Base-by-base conservation (phyloP, 2,888 invertebrate species). In the Brachynemurus nebulosus region DNA sequence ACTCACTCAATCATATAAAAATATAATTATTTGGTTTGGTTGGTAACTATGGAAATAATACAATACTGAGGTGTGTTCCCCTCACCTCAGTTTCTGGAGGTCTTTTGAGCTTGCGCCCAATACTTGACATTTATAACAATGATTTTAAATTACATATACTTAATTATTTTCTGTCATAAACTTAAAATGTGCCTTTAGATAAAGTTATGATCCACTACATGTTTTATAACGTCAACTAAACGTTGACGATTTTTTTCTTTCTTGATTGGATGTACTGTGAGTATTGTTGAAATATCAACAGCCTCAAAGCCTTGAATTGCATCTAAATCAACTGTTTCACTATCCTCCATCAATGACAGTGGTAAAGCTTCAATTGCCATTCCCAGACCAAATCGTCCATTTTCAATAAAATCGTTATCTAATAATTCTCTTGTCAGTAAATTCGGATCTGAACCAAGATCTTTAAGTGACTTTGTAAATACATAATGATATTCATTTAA, bases 221-320 rank as follows among this genome's bases (percentile, higher is more conserved):
- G 76, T 27, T 77, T 73, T 7, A 82, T 67, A 19, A 78, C 67
- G 48, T 75, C 70, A 0, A 80, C 79, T 38, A 81, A 67, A 34
- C 80, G 65, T 33, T 68, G 61, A 17, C 78, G 67, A 6, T 76
- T 77, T 14, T 66, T 68, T 48, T 71, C 64, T 1, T 72, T 69
- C 53, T 74, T 69, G 45, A 82, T 72, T 1, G 76, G 75, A 23
- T 64, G 59, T 1, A 82, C 51, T 45, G 67, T 67, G 81, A 80
- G 82, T 3, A 82, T 66, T 46, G 76, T 74, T 18, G 74, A 74
- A 16, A 84, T 68, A 47, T 77, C 69, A 19, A 69, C 52, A 23
- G 66, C 66, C 27, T 71, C 57, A 4, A 71, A 69, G 8, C 74
- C 74, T 62, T 70, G 58, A 54, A 76, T 67, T 8, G 49, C 33